Evolutionary conservation across 2,888 invertebrate species (phyloP).

Genomic region (Catocala nupta): DNA sequence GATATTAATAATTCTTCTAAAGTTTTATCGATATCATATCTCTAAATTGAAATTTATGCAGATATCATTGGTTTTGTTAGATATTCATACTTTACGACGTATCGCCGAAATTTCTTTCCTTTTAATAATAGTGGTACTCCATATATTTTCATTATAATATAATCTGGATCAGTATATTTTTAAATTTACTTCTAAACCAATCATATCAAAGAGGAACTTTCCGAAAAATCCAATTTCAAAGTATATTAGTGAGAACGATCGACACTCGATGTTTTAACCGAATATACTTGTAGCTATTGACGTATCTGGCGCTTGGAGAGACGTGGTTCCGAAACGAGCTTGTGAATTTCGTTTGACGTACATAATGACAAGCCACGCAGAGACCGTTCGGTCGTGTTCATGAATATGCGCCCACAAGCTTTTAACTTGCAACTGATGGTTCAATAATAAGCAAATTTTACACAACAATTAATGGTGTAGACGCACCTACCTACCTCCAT

Average conservation of each 20-base stretch:
- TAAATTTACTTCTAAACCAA: not conserved
- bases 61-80: not conserved
- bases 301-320: not conserved
- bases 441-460: conserved; percentile 27
- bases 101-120: too few species aligned
- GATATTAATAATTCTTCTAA: conserved; percentile 9
- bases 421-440: conserved; percentile 32
- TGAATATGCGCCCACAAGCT: conserved; percentile 42
- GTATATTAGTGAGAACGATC: not conserved
- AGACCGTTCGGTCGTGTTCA: conserved; percentile 27
- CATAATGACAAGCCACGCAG: conserved; percentile 23
- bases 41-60: not conserved
- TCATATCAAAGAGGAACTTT: conserved; percentile 9
- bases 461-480: conserved; percentile 12
- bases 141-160: too few species aligned
- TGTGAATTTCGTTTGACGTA: conserved; percentile 39
- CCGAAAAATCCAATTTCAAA: conserved; percentile 20
- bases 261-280: conserved; percentile 5
- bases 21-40: conserved; percentile 1
- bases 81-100: too few species aligned
- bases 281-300: not conserved
- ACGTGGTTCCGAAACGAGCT: conserved; percentile 21
- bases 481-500: too few species aligned
- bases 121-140: too few species aligned
- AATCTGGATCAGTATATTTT: not conserved